Evolutionary conservation across 2,888 invertebrate genomes (phyloP).

Genomic region (Oscheius onirici): DNA sequence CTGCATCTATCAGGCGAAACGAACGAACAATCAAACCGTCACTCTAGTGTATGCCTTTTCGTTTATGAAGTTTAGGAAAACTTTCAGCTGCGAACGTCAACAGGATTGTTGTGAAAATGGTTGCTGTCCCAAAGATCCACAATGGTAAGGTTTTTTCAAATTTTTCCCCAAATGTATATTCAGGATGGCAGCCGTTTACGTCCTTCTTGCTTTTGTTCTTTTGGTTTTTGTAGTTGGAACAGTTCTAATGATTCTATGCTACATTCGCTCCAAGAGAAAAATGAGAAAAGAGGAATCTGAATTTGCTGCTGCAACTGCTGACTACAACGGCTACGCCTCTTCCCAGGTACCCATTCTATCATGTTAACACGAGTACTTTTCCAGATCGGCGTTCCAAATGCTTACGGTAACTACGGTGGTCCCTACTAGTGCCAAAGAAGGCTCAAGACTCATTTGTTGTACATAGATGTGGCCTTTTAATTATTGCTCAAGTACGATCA

Average conservation of each 20-base stretch:
- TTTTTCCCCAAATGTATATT: constrained; percentile 3
- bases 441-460: constrained; percentile 9
- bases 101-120: constrained; percentile 68
- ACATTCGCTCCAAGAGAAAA: constrained; percentile 61
- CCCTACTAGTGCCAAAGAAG: constrained; percentile 11
- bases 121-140: constrained; percentile 71
- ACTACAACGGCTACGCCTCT: constrained; percentile 55
- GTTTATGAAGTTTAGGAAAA: not conserved
- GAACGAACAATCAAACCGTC: constrained; percentile 65
- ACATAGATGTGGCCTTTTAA: constrained; percentile 28
- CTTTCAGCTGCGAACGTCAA: constrained; percentile 63
- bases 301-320: constrained; percentile 38
- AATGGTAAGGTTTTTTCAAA: too few species aligned
- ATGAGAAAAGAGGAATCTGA: constrained; percentile 63
- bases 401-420: constrained; percentile 30
- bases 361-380: not conserved
- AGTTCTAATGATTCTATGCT: constrained; percentile 66
- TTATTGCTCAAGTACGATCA: constrained; percentile 28
- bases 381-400: constrained; percentile 24
- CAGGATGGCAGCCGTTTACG: constrained; percentile 70
- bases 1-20: constrained; percentile 68
- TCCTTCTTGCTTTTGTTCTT: constrained; percentile 67
- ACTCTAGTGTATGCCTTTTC: constrained; percentile 56
- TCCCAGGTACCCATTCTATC: constrained; percentile 41
- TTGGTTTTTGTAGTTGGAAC: constrained; percentile 66